Evolutionary conservation across 2,797 vertebrate genomes (phyloP).

Genomic region (Clarias platycephalus): DNA sequence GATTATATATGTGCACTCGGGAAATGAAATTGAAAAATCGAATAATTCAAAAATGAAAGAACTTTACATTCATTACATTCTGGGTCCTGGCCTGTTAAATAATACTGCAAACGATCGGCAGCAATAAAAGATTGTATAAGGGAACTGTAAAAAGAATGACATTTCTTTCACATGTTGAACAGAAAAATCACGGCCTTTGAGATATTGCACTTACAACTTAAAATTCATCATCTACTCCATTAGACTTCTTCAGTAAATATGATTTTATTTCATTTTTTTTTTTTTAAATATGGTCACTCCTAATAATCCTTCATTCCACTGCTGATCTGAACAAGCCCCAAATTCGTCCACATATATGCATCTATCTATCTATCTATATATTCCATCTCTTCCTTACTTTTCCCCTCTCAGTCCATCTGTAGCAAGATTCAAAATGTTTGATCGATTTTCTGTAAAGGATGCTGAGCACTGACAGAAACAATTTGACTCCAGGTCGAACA

Average conservation of each 20-base stretch:
- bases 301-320: constrained; percentile 26
- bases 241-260: constrained; percentile 33
- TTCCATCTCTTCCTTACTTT: constrained; percentile 11
- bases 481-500: constrained; percentile 46
- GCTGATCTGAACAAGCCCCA: constrained; percentile 15
- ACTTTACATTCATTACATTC: constrained; percentile 2
- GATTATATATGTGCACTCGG: constrained; percentile 22
- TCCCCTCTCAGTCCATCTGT: neutral
- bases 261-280: neutral
- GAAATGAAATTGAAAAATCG: constrained; percentile 10
- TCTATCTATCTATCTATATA: no score
- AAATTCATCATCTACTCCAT: constrained; percentile 36
- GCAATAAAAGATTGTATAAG: neutral
- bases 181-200: constrained; percentile 36
- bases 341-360: constrained; percentile 14
- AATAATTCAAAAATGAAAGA: constrained; percentile 11
- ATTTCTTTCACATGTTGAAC: constrained; percentile 26
- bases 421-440: neutral
- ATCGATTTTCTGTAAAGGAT: constrained; percentile 17
- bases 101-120: constrained; percentile 12
- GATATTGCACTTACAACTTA: constrained; percentile 53
- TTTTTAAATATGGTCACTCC: constrained; percentile 34
- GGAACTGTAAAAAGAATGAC: constrained; percentile 1
- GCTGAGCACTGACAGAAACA: constrained; percentile 42
- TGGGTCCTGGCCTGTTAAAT: constrained; percentile 4